phyloP scores from a whole-genome alignment of 2,113 vertebrate species.

The Phaethornis superciliosus region DNA sequence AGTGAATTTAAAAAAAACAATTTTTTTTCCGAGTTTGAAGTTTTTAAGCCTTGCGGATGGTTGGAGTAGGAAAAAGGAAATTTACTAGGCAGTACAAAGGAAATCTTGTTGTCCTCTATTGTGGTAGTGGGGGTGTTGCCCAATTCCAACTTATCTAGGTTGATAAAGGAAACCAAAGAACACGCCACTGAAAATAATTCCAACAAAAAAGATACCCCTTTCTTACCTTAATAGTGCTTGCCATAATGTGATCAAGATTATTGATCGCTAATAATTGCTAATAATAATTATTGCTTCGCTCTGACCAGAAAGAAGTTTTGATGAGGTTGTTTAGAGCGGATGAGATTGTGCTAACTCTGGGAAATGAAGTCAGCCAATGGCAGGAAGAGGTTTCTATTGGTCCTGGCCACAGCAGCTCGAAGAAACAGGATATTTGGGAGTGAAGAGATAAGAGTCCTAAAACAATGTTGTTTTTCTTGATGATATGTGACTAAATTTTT shows the following conservation, averaged over 20 bases:
- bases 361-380: constrained; percentile 94
- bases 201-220: constrained; percentile 59
- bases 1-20: constrained; percentile 81
- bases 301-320: constrained; percentile 87
- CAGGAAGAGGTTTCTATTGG: constrained; percentile 97
- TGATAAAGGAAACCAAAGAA: constrained; percentile 78
- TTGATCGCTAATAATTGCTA: constrained; percentile 84
- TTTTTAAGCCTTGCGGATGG: constrained; percentile 87
- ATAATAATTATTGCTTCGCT: constrained; percentile 87
- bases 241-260: constrained; percentile 85
- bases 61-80: constrained; percentile 92
- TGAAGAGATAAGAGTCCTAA: constrained; percentile 90
- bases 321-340: constrained; percentile 91
- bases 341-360: constrained; percentile 95
- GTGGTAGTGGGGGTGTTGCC: constrained; percentile 88
- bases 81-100: constrained; percentile 89
- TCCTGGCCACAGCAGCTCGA: constrained; percentile 85
- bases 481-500: constrained; percentile 79
- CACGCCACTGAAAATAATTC: constrained; percentile 26
- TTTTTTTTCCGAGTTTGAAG: constrained; percentile 85
- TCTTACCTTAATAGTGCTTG: constrained; percentile 94
- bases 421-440: constrained; percentile 98
- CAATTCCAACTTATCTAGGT: constrained; percentile 82
- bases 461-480: constrained; percentile 96
- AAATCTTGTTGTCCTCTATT: constrained; percentile 90